Base-by-base conservation (phyloP, 2,888 invertebrate species). In the Tetragonula carbonaria region DNA sequence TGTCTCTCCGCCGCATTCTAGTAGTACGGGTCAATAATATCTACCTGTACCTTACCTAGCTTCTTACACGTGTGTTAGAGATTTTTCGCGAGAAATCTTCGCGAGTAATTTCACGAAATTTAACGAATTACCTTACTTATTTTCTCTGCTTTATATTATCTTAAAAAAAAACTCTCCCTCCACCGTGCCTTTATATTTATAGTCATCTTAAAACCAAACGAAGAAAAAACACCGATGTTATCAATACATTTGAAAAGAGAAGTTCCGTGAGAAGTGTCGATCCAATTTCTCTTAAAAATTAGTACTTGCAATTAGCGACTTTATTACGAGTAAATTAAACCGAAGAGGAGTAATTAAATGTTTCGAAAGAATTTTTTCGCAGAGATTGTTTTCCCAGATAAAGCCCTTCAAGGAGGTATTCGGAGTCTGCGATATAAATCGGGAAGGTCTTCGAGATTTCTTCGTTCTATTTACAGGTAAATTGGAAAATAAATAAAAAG, bases 21-120 rank as follows among this genome's bases (percentile, higher is more conserved):
- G 74, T 74, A 74, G 74, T 74, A 45, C 6, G 53, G 66, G 74
- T 74, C 65, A 74, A 74, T 74, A 74, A 74, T 74, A 66, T 66
- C 55, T 66, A 11, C n/a, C 45, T 23, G 2, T 74, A 51, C 63
- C 33, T 63, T 4, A 6, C 8, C 23, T 62, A 45, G 23, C 73
- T 59, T n/a, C 21, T 33, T 14, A 63, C 18, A 50, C 63, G 50
- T 18, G 55, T 2, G 45, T 55, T 66, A 23, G 38, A 23, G 38
- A 50, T n/a, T 18, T 13, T 0, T 4, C 6, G 23, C 14, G 11
- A 38, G 2, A n/a, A 21, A 21, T 6, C 16, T 53, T 53, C 13
- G 2, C 28, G 3, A 21, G 6, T 21, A 21, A 33, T 21, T 45
- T 57, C n/a, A 45, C 45, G 8, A 45, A 45, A 45, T 45, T 45